Evolutionary conservation across 2,797 vertebrate species (phyloP), one percentile per base, ranked within the genome.

Genomic region (Arnoldichthys spilopterus): DNA sequence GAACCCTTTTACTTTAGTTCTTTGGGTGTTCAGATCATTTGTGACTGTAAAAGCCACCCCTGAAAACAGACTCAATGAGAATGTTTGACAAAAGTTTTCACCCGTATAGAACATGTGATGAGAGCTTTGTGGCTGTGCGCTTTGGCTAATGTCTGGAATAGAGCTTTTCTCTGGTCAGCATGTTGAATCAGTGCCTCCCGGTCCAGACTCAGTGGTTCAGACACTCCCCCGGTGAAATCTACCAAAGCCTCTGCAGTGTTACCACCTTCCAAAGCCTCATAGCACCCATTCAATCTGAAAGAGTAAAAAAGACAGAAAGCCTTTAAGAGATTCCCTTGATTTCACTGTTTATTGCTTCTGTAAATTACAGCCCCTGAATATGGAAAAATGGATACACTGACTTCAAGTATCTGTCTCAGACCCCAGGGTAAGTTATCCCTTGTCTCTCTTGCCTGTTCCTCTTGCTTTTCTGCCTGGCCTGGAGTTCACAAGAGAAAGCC

Each of bases 221-320:
- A 95, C 64, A 96, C 92, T 0, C 95, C 95, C 0, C 95, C 95
- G 0, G 94, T 95, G 84, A 96, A 96, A 85, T 96, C 95, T 2
- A 95, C 92, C 64, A 96, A 87, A 1, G 95, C 95, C 87, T 96
- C 95, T 0, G 93, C 91, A 0, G 94, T 96, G 89, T 95, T 96
- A 8, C 95, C 95, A 1, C 95, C 95, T 72, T 95, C 95, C 76
- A 96, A 85, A 13, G 95, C 94, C 84, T 96, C 95, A 2, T 95
- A 96, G 85, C 94, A 95, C 6, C 95, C 94, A 3, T 94, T 95
- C 0, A 96, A 82, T 80, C 95, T 96, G 76, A 67, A 3, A 3
- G 7, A 72, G 73, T 1, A n/a, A 37, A 76, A n/a, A 6, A 34
- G 8, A 34, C 1, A 64, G 11, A 62, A 49, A 28, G 7, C 22